These are phyloP conservation scores for Calyptomena viridis DNA, from an alignment of 2,113 vertebrate species.

Conservation along the genomic window DNA sequence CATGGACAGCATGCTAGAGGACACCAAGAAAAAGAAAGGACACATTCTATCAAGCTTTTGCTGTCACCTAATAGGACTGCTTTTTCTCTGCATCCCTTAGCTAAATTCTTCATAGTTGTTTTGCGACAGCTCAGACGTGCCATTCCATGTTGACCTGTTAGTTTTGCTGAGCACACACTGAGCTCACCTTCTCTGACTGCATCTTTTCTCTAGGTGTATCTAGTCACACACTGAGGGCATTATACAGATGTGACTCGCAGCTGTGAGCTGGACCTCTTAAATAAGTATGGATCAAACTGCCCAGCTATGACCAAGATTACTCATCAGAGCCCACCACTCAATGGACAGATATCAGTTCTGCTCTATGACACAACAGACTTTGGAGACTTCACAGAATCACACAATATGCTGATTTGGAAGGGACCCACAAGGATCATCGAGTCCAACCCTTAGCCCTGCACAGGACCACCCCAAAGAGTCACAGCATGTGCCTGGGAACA, in stretches of 20 bases:
- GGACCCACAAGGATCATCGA: background rate
- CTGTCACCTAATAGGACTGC: background rate
- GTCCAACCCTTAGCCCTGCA: background rate
- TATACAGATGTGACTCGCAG: background rate
- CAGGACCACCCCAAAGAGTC: background rate
- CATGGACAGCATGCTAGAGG: background rate
- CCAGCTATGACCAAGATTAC: background rate
- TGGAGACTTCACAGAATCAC: background rate
- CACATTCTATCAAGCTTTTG: background rate
- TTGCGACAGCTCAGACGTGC: background rate
- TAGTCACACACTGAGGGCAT: background rate
- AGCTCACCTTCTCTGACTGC: background rate
- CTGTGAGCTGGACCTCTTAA: background rate
- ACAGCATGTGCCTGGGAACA: background rate
- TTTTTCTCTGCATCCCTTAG: background rate
- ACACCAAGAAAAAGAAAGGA: constrained; percentile 7
- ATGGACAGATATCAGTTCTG: background rate
- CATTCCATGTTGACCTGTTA: background rate
- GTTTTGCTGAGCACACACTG: background rate
- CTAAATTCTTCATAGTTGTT: background rate
- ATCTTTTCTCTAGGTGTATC: background rate
- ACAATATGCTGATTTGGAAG: background rate
- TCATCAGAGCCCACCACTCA: background rate
- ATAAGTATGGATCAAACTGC: background rate
- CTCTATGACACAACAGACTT: background rate